phyloP scores from a whole-genome alignment of 2,113 vertebrate species.

The Speoplatyrhinus poulsoni region DNA sequence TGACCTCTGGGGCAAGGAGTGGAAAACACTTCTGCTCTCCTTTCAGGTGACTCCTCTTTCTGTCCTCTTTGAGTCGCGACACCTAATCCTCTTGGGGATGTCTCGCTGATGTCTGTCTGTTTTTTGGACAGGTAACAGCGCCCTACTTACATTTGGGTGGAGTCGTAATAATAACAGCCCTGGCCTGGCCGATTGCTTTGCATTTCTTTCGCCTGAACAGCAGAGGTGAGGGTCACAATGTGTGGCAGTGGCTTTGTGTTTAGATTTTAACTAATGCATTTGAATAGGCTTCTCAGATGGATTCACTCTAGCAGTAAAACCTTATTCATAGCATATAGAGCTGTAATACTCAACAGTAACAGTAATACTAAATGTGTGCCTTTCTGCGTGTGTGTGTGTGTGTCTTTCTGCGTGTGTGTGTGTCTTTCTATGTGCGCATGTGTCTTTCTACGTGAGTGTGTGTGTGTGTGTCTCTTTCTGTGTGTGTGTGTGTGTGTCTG shows the following conservation, averaged over 20 bases:
- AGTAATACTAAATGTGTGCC: too few relatives aligned
- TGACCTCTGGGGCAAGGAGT: conserved; percentile 77
- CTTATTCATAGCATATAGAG: not conserved
- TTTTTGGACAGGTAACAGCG: conserved; percentile 75
- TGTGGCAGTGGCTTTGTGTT: not conserved
- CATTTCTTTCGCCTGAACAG: conserved; percentile 80
- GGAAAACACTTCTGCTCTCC: conserved; percentile 79
- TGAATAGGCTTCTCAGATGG: not conserved
- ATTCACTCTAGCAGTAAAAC: not conserved
- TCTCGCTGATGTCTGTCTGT: not conserved
- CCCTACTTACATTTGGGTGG: conserved; percentile 84
- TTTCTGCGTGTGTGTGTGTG: not conserved
- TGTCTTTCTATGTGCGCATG: not conserved
- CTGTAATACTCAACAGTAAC: not conserved
- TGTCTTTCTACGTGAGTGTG: not conserved
- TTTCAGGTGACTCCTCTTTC: conserved; percentile 78
- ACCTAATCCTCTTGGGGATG: not conserved
- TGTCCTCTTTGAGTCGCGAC: not conserved
- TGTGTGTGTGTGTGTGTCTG: not conserved
- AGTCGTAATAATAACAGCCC: conserved; percentile 75
- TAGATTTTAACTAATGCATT: not conserved
- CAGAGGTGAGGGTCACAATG: conserved; percentile 65
- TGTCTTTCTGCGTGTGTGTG: not conserved
- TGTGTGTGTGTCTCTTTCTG: too few relatives aligned
- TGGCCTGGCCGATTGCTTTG: conserved; percentile 84